phyloP scores from a whole-genome alignment of 2,797 vertebrate species.

The Miichthys miiuy region DNA sequence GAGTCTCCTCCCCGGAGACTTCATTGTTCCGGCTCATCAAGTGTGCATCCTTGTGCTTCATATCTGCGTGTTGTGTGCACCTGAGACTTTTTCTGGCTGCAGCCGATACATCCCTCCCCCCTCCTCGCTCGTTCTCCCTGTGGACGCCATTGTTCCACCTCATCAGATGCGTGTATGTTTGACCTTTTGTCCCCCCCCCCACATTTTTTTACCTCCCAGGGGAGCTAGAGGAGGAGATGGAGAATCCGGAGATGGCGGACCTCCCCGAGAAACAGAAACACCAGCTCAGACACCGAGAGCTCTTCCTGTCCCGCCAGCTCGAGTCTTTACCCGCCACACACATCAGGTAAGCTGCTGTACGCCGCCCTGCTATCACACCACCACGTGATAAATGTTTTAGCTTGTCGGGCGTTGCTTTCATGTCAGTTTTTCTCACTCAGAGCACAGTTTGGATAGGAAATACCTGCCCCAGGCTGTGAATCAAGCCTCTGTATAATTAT shows the following conservation, averaged over 20 bases:
- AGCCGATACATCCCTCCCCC: not conserved
- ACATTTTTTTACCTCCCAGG: slow-evolving; percentile 81
- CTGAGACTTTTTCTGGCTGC: slow-evolving; percentile 31
- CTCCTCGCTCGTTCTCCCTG: slow-evolving; percentile 13
- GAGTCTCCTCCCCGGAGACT: slow-evolving; percentile 32
- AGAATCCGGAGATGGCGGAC: slow-evolving; percentile 95
- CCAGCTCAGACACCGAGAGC: slow-evolving; percentile 95
- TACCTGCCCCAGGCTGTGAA: not conserved
- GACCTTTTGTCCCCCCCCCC: slow-evolving; percentile 60
- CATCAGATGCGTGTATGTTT: slow-evolving; percentile 57
- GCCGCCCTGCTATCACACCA: not conserved
- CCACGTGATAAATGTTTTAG: not conserved
- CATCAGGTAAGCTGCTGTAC: slow-evolving; percentile 88
- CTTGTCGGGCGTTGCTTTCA: not conserved
- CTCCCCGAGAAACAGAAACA: slow-evolving; percentile 97
- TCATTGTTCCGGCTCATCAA: slow-evolving; percentile 61
- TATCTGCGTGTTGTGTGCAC: slow-evolving; percentile 23
- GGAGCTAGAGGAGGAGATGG: slow-evolving; percentile 98
- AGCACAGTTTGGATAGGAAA: not conserved
- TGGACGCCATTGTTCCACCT: slow-evolving; percentile 60
- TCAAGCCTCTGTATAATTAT: not conserved
- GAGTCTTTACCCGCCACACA: slow-evolving; percentile 97
- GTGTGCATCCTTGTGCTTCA: slow-evolving; percentile 42
- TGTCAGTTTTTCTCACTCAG: not conserved
- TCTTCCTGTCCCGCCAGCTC: slow-evolving; percentile 96